A percentile compares a stretch with the other conserved stretches of the same genome.
Evolutionary conservation across 2,113 vertebrate genomes (phyloP).

Genomic region (Rousettus leschenaultii): DNA sequence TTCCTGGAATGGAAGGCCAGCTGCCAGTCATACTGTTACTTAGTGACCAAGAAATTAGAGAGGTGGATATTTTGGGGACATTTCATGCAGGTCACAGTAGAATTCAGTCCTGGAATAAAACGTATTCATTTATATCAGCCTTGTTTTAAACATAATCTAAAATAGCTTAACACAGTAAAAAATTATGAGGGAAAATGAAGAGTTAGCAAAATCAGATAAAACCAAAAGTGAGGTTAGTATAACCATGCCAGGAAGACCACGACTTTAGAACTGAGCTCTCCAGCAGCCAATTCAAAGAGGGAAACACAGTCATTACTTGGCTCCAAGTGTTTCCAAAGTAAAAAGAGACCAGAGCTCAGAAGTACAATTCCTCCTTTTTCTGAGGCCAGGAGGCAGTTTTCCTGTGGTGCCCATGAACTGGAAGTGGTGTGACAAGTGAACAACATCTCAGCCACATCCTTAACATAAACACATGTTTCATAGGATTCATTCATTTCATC

Average conservation of each 20-base stretch:
- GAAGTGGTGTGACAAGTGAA: background rate
- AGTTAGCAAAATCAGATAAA: slow-evolving; percentile 18
- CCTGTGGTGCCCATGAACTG: background rate
- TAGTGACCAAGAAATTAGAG: background rate
- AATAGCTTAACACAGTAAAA: background rate
- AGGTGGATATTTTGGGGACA: background rate
- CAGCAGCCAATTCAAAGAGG: background rate
- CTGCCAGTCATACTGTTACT: background rate
- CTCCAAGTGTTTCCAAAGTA: background rate
- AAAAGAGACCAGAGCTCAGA: background rate
- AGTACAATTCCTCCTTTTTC: background rate
- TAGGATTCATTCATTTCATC: background rate
- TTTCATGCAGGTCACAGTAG: background rate
- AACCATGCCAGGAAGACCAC: background rate
- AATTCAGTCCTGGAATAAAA: background rate
- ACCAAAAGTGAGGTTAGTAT: background rate
- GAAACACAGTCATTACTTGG: background rate
- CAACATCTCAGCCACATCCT: background rate
- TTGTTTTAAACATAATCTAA: slow-evolving; percentile 18
- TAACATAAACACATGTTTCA: background rate
- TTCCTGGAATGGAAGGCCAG: background rate
- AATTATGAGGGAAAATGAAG: background rate
- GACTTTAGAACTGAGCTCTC: background rate
- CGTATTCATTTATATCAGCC: background rate
- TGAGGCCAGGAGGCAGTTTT: background rate